Conservation (phyloP, 2,113 vertebrate genomes). For the Oncorhynchus clarkii region DNA sequence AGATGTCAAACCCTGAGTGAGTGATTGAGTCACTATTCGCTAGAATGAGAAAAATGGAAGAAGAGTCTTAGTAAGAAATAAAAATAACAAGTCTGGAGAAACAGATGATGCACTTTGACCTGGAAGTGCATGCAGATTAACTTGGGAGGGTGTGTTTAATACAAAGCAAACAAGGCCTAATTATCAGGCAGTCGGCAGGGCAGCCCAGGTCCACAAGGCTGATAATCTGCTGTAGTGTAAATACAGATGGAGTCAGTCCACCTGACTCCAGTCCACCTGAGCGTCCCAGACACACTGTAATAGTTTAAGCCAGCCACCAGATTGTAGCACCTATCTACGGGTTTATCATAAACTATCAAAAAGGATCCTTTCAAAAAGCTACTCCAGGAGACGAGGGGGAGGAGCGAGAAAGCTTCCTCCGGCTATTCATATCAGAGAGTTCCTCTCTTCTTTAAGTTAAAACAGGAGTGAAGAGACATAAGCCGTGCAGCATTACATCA, state of each 20-base stretch:
- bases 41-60: slow-evolving; percentile 26
- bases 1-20: slow-evolving; percentile 57
- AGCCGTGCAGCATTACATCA: slow-evolving; percentile 80
- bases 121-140: slow-evolving; percentile 71
- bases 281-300: slow-evolving; percentile 17
- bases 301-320: slow-evolving; percentile 38
- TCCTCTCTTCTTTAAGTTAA: slow-evolving; percentile 67
- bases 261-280: slow-evolving; percentile 52
- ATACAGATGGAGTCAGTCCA: slow-evolving; percentile 65
- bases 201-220: slow-evolving; percentile 56
- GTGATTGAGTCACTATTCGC: slow-evolving; percentile 53
- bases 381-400: slow-evolving; percentile 64
- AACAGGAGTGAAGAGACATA: slow-evolving; percentile 83
- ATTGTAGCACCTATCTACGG: slow-evolving; percentile 55
- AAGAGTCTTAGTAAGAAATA: slow-evolving; percentile 7
- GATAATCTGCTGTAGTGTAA: slow-evolving; percentile 60
- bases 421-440: slow-evolving; percentile 61
- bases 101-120: slow-evolving; percentile 59
- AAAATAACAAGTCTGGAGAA: slow-evolving; percentile 7
- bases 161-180: slow-evolving; percentile 71
- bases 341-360: slow-evolving; percentile 76
- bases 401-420: slow-evolving; percentile 23
- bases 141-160: slow-evolving; percentile 63
- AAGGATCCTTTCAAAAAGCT: slow-evolving; percentile 69
- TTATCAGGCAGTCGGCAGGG: slow-evolving; percentile 64